These are phyloP conservation scores for Paraescarpia echinospica DNA, from an alignment of 1,140 invertebrate species.

Conservation along the genomic window DNA sequence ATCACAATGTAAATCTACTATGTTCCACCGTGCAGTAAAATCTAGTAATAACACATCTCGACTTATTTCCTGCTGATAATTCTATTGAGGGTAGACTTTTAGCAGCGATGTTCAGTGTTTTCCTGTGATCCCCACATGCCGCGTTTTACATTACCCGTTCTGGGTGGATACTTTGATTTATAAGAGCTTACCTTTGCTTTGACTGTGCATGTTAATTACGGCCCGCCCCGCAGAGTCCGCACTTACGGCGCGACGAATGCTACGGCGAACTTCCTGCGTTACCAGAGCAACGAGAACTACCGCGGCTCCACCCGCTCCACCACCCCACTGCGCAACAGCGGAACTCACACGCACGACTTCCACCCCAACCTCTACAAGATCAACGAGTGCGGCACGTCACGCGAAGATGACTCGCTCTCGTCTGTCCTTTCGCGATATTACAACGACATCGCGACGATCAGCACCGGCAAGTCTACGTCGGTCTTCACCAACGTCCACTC, in stretches of 20 bases:
- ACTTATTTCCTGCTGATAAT: no score
- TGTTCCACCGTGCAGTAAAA: no score
- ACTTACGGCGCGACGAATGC: not conserved
- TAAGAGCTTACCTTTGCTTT: not conserved
- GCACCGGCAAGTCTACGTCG: not conserved
- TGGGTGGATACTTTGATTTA: not conserved
- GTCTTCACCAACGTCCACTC: not conserved
- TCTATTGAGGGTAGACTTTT: not conserved
- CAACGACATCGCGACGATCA: not conserved
- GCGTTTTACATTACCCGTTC: not conserved
- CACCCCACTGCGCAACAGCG: not conserved
- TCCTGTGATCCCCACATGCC: not conserved
- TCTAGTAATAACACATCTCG: no score
- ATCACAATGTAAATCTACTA: no score
- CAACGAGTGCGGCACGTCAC: not conserved
- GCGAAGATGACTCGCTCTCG: not conserved
- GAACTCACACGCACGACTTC: not conserved
- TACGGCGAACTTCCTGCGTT: not conserved
- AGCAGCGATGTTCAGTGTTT: not conserved
- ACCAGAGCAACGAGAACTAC: not conserved
- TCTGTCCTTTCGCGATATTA: not conserved
- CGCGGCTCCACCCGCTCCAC: not conserved
- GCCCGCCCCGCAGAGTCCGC: not conserved
- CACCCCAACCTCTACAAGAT: not conserved
- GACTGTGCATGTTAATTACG: not conserved